Base-by-base conservation (phyloP, 2,888 invertebrate genomes). In the Bellardia pandia region DNA sequence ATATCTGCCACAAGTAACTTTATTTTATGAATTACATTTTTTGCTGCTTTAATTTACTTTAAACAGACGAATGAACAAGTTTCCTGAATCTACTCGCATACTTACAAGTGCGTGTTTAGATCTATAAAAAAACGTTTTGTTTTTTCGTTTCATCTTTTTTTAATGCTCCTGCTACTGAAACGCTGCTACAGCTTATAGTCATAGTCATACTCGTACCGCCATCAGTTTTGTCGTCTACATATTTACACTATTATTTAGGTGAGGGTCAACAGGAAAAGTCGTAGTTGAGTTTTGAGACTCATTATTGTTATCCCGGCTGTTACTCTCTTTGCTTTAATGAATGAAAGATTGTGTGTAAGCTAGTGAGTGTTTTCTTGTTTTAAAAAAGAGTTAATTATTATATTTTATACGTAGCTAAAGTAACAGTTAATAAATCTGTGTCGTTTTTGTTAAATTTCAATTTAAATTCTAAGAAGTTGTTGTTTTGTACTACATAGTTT, bases 251-350 rank as follows among this genome's bases (percentile, higher is more conserved):
- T 76, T 88, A 88, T 86, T 88, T 88, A 88, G 88, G 88, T 88
- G 88, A 88, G 88, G 88, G 88, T 88, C 88, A 88, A 82, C 86
- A 85, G 86, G 82, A 83, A 88, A 23, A 83, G 85, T 80, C 68
- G 77, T 68, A 79, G 74, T 75, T 80, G 58, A 68, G 48, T 56
- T 68, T 77, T 66, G 42, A 7, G 68, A 71, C 64, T 78, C 13
- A 58, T 82, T n/a, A 60, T 30, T 64, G 23, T 56, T 30, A 11
- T 66, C 56, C 64, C 4, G 58, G 30, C 16, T 68, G 77, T 37
- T 86, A 66, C 11, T 23, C 14, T 33, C 58, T 33, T n/a, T 33
- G 51, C 40, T n/a, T 83, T 78, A 64, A 74, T n/a, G 64, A 71
- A 71, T 76, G 71, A 58, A 64, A 42, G 23, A n/a, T 58, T 51